phyloP scores from a whole-genome alignment of 2,888 invertebrate genomes.

The Cylindroiulus punctatus region DNA sequence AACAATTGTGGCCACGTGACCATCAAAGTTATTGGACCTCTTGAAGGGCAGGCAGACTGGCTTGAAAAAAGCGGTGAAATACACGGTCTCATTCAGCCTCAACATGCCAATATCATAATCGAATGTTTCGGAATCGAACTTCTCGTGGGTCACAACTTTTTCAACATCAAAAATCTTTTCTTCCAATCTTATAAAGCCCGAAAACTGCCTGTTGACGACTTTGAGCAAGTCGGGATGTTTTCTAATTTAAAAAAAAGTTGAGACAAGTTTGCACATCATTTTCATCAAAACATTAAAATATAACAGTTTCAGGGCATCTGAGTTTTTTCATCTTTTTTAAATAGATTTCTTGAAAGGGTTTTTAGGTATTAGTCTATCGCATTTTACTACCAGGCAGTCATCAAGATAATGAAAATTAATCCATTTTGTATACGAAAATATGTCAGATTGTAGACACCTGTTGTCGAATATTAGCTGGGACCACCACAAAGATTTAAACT shows the following conservation, averaged over 20 bases:
- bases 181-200: neutral
- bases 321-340: no score
- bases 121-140: slow-evolving; percentile 50
- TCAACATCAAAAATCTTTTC: slow-evolving; percentile 27
- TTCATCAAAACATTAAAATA: no score
- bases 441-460: no score
- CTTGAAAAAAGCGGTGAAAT: slow-evolving; percentile 48
- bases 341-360: no score
- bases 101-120: slow-evolving; percentile 53
- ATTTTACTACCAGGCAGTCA: no score
- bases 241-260: neutral
- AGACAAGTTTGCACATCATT: neutral
- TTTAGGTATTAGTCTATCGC: no score
- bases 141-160: neutral
- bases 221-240: slow-evolving; percentile 2
- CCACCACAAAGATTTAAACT: no score
- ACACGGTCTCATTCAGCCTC: slow-evolving; percentile 26
- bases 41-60: slow-evolving; percentile 54
- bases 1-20: slow-evolving; percentile 11
- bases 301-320: no score
- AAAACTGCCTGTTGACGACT: neutral
- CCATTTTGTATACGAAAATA: no score
- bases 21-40: neutral
- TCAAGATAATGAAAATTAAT: no score
- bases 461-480: no score